Evolutionary conservation across 2,113 vertebrate genomes (phyloP).

Genomic region (Aphyosemion australe): DNA sequence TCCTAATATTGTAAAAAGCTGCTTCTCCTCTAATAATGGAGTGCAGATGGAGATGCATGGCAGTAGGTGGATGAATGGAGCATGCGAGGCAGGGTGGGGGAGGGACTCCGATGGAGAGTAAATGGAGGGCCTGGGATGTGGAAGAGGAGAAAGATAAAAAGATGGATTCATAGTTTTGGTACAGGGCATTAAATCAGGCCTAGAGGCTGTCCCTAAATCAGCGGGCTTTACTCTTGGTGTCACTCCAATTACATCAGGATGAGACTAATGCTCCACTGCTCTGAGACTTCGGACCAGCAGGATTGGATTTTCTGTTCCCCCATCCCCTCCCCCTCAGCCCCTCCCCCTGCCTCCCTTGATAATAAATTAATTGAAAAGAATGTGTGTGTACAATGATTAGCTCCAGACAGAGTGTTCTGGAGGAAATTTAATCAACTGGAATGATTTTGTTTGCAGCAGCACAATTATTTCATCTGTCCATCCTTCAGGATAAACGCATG

Average conservation of each 20-base stretch:
- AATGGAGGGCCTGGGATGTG: slow-evolving; percentile 21
- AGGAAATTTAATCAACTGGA: slow-evolving; percentile 66
- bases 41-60: slow-evolving; percentile 65
- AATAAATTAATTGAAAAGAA: slow-evolving; percentile 76
- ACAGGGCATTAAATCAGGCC: slow-evolving; percentile 88
- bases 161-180: slow-evolving; percentile 86
- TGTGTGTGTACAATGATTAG: slow-evolving; percentile 73
- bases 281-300: slow-evolving; percentile 60
- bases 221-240: slow-evolving; percentile 74
- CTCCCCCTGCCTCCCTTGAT: slow-evolving; percentile 56
- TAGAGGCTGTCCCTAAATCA: slow-evolving; percentile 82
- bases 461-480: slow-evolving; percentile 21
- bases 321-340: slow-evolving; percentile 41
- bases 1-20: slow-evolving; percentile 49
- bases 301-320: slow-evolving; percentile 64
- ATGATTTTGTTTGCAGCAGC: slow-evolving; percentile 35
- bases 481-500: slow-evolving; percentile 19
- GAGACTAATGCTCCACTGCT: slow-evolving; percentile 76
- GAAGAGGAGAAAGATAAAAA: slow-evolving; percentile 80
- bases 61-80: slow-evolving; percentile 48
- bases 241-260: slow-evolving; percentile 77
- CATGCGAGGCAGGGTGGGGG: slow-evolving; percentile 46
- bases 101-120: slow-evolving; percentile 35
- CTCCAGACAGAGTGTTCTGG: slow-evolving; percentile 50
- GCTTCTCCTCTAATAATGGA: slow-evolving; percentile 49